Conservation (phyloP, 2,888 invertebrate genomes). For the Athetis lepigone region DNA sequence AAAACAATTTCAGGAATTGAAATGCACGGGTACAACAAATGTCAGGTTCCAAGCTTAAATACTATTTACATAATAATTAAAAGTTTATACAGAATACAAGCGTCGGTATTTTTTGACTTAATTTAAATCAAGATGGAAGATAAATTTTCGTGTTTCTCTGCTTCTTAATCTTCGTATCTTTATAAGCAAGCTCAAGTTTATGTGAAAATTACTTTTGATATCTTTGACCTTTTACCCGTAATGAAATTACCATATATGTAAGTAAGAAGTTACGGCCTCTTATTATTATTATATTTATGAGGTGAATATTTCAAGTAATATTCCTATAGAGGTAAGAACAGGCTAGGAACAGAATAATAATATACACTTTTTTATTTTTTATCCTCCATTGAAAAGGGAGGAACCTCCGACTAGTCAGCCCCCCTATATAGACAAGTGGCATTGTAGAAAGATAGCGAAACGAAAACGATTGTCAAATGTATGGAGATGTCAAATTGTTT, state of each 20-base stretch:
- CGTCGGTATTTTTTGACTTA: conserved; percentile 28
- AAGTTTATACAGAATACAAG: conserved; percentile 42
- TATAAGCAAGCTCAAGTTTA: background rate
- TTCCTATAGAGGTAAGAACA: no score
- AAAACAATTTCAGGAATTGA: conserved; percentile 26
- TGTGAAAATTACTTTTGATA: conserved; percentile 3
- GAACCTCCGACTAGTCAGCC: no score
- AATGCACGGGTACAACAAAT: conserved; percentile 26
- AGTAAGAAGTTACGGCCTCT: background rate
- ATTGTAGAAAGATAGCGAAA: no score
- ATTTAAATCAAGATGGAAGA: conserved; percentile 47
- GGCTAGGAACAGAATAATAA: no score
- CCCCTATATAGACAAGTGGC: no score
- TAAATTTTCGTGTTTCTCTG: conserved; percentile 30
- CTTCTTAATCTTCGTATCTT: conserved; percentile 14
- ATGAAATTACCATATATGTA: background rate
- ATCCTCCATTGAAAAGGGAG: no score
- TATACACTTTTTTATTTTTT: no score
- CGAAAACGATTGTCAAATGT: no score
- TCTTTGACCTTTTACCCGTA: background rate
- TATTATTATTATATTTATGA: background rate
- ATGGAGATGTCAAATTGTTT: no score
- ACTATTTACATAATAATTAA: conserved; percentile 51
- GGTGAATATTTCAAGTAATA: no score
- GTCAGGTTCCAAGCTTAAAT: conserved; percentile 29